Evolutionary conservation across 2,797 vertebrate genomes (phyloP).

Genomic region (Orientallactaga sibirica): DNA sequence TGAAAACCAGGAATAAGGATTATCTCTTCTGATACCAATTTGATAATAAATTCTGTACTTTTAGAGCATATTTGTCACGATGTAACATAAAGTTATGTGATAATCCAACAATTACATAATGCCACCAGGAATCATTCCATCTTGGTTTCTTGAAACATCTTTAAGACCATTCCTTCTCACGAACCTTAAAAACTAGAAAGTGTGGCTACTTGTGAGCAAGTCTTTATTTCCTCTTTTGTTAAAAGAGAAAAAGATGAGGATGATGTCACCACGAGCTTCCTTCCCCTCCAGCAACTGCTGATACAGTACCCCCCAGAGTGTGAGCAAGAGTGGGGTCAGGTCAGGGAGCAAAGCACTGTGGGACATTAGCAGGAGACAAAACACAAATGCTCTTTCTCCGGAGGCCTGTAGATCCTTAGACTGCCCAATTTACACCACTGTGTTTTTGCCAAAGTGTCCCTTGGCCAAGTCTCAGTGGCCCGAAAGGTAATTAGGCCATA

Average conservation of each 20-base stretch:
- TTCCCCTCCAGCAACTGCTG: background rate
- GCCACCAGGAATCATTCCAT: background rate
- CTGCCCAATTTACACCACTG: background rate
- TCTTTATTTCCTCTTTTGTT: constrained; percentile 58
- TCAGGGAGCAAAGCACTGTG: background rate
- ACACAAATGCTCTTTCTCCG: background rate
- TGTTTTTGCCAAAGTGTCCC: background rate
- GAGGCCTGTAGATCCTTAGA: background rate
- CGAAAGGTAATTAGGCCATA: background rate
- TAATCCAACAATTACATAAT: constrained; percentile 51
- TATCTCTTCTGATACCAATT: constrained; percentile 26
- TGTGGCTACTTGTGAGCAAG: constrained; percentile 52
- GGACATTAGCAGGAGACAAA: background rate
- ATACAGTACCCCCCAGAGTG: background rate
- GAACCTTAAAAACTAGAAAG: constrained; percentile 51
- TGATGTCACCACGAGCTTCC: background rate
- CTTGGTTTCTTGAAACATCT: constrained; percentile 61
- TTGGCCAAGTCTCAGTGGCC: background rate
- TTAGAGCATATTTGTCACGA: constrained; percentile 32
- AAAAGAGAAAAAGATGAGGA: background rate
- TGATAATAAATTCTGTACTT: constrained; percentile 9
- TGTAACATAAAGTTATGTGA: constrained; percentile 49
- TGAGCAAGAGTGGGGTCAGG: background rate
- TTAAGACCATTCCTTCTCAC: constrained; percentile 25
- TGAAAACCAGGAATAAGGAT: constrained; percentile 11